A percentile compares a stretch with the other conserved stretches of the same genome.
Evolutionary conservation across 2,888 invertebrate species (phyloP).

Genomic region (Lasioglossum oenotherae): DNA sequence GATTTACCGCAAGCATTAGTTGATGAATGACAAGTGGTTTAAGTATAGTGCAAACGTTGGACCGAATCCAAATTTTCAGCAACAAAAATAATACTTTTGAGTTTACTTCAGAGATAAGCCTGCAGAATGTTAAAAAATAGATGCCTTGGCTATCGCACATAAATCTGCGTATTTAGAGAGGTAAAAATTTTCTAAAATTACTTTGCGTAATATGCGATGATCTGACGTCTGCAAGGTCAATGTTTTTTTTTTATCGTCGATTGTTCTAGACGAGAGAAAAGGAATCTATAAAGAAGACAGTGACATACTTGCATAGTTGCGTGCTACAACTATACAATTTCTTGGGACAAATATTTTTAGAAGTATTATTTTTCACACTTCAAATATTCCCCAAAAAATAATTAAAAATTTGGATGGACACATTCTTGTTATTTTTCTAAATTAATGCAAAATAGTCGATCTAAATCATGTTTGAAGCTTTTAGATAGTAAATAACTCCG

Average conservation of each 20-base stretch:
- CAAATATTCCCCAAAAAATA: not conserved
- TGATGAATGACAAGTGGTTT: not conserved
- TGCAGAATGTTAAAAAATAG: slow-evolving; percentile 8
- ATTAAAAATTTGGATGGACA: too few relatives aligned
- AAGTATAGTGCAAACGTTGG: not conserved
- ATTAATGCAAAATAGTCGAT: not conserved
- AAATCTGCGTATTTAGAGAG: slow-evolving; percentile 5
- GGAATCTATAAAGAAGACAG: not conserved
- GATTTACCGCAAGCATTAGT: not conserved
- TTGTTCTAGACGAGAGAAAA: slow-evolving; percentile 1
- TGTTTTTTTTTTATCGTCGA: slow-evolving; percentile 2
- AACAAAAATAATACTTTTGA: slow-evolving; percentile 6
- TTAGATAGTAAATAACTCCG: not conserved
- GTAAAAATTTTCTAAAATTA: slow-evolving; percentile 11
- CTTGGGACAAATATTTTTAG: not conserved
- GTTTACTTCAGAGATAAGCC: slow-evolving; percentile 13
- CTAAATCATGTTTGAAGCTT: too few relatives aligned
- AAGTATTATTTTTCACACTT: not conserved
- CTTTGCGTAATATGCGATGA: slow-evolving; percentile 6
- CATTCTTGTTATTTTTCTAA: not conserved
- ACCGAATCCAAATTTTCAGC: not conserved
- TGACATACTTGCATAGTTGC: not conserved
- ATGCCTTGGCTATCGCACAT: slow-evolving; percentile 10
- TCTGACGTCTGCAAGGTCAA: not conserved
- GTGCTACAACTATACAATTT: not conserved